These are phyloP conservation scores for Ondatra zibethicus DNA, from an alignment of 2,113 vertebrate species.

Conservation along the genomic window DNA sequence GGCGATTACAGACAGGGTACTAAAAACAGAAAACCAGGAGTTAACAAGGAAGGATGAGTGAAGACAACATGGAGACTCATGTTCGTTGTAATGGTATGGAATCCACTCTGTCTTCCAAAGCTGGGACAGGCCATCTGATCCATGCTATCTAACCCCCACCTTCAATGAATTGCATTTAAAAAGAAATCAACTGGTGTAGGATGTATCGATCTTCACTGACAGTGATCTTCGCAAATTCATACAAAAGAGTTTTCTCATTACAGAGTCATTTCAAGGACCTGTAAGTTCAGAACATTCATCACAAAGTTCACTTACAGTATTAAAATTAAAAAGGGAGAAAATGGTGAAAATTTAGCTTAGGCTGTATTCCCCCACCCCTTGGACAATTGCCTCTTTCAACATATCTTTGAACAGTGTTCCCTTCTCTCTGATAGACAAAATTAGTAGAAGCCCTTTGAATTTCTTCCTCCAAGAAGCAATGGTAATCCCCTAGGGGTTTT, in stretches of 20 bases:
- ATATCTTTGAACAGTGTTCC: constrained; percentile 28
- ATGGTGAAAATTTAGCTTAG: constrained; percentile 47
- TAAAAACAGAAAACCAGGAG: constrained; percentile 69
- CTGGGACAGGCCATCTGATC: constrained; percentile 83
- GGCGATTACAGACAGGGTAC: constrained; percentile 70
- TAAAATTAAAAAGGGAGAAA: constrained; percentile 5
- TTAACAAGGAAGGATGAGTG: neutral
- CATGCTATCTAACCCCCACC: constrained; percentile 42
- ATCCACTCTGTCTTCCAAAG: constrained; percentile 83
- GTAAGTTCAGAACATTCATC: constrained; percentile 70
- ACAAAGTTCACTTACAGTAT: constrained; percentile 66
- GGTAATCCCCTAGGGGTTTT: neutral
- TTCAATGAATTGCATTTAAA: constrained; percentile 79
- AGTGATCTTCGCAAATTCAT: constrained; percentile 84
- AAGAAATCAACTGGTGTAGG: constrained; percentile 80
- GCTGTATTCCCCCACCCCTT: accelerated
- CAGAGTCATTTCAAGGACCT: constrained; percentile 76
- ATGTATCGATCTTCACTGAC: constrained; percentile 87
- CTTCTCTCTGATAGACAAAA: constrained; percentile 61
- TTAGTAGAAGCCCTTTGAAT: neutral
- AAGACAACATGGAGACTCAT: neutral
- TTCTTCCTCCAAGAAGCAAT: constrained; percentile 31
- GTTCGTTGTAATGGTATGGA: constrained; percentile 63
- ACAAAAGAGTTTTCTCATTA: constrained; percentile 83
- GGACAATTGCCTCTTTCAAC: constrained; percentile 7